phyloP scores from a whole-genome alignment of 1,140 invertebrate genomes.

The Linepithema humile region DNA sequence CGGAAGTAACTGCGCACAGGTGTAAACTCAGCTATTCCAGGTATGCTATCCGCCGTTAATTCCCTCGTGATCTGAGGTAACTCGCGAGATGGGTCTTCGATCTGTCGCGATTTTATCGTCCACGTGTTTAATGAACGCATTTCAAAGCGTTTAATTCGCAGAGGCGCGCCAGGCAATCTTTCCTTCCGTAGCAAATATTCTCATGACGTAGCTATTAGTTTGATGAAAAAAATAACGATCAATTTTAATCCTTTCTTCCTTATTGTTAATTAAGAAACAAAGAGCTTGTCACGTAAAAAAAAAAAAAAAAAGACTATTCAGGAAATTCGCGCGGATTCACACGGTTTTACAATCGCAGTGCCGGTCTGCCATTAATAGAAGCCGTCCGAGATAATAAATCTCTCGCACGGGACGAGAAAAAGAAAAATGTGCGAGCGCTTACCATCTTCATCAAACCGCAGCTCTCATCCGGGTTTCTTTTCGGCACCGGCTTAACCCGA shows the following conservation, averaged over 20 bases:
- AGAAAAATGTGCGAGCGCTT: background rate
- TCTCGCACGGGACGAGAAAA: background rate
- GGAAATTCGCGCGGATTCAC: background rate
- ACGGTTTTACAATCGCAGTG: background rate
- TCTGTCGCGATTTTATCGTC: conserved; percentile 6
- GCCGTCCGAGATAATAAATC: background rate
- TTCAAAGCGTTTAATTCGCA: background rate
- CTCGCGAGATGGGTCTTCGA: background rate
- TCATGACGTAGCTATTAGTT: background rate
- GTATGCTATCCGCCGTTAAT: conserved; percentile 22
- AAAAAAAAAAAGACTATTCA: too few relatives aligned
- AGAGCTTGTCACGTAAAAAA: too few relatives aligned
- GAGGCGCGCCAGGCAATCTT: background rate
- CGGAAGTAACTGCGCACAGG: conserved; percentile 43
- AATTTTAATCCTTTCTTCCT: background rate
- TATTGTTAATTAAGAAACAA: background rate
- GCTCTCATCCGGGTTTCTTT: background rate
- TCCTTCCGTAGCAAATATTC: background rate
- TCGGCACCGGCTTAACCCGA: conserved; percentile 15
- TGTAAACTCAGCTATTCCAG: conserved; percentile 50
- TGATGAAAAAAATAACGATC: background rate
- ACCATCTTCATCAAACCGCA: conserved; percentile 11
- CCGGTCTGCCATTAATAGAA: background rate
- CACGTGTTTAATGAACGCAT: background rate
- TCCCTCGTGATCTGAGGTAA: background rate